Percentiles rank a stretch among this genome's conserved stretches.
Conservation (phyloP, 2,113 vertebrate species). For the Canis aureus region DNA sequence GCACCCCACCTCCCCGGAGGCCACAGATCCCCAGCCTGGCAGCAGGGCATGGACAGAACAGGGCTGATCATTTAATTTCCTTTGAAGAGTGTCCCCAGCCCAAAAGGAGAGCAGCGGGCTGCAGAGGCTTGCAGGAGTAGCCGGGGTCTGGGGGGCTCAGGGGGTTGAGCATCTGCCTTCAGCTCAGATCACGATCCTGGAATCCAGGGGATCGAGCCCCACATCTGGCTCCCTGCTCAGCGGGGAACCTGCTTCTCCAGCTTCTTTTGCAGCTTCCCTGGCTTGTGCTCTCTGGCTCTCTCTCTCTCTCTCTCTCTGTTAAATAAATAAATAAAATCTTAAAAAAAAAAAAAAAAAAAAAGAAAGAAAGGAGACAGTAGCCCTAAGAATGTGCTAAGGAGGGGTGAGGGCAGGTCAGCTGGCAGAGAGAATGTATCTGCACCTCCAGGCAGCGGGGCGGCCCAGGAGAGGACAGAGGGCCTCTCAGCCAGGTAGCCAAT, state of each 20-base stretch:
- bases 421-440: not conserved
- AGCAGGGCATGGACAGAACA: not conserved
- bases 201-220: no score
- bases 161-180: no score
- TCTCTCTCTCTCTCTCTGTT: no score
- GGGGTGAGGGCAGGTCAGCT: not conserved
- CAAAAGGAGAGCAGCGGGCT: not conserved
- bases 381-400: not conserved
- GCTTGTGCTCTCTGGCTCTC: no score
- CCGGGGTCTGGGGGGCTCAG: no score
- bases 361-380: not conserved
- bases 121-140: not conserved
- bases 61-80: accelerated
- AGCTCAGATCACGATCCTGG: no score
- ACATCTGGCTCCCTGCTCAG: no score
- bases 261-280: no score
- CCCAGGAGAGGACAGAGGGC: not conserved
- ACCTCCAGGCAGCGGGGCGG: not conserved
- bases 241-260: no score
- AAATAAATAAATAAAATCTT: no score
- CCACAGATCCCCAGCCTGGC: not conserved
- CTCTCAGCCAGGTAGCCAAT: not conserved
- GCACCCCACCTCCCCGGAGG: no score
- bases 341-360: no score
- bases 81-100: not conserved